Evolutionary conservation across 2,113 vertebrate species (phyloP), one percentile per base, ranked within the genome.

Genomic region (Coptodon rendalli): DNA sequence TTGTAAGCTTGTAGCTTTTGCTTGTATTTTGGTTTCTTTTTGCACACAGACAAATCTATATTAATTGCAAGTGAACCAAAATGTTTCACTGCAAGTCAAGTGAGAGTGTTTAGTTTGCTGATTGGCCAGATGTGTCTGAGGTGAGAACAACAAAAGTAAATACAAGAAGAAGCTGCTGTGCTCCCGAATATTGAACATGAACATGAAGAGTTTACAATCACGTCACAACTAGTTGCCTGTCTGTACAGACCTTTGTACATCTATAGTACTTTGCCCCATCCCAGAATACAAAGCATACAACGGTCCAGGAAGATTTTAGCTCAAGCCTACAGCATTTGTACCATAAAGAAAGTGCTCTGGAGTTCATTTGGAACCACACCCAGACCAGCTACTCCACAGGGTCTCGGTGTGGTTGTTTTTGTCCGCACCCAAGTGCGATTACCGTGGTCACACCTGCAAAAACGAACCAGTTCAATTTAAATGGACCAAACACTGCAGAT

Each of bases 31-130:
- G 29, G 29, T 61, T 61, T 61, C 8, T 34, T 61, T 61, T 61
- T 17, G 1, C 57, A 61, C 27, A 0, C 3, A 34, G 59, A 61
- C 34, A 19, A 19, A 63, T 63, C 9, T 17, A 0, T 19, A 19
- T 63, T 3, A 0, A 63, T 63, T 63, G 29, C 29, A 34, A 63
- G 29, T 63, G 5, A 63, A 63, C 59, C 59, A 34, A 19, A 63
- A 34, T 34, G 5, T 63, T 19, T 63, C 59, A 63, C 59, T 63
- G 29, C 59, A 63, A 63, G 5, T 34, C 59, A 63, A 10, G 59
- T 34, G 29, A 63, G 16, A 34, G 16, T 34, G 9, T 63, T 63
- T 16, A 63, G 59, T 11, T 63, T 63, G 59, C 59, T 63, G 59
- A 19, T 34, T 63, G 59, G 59, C 16, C 59, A 63, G 29, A 19